phyloP scores from a whole-genome alignment of 2,113 vertebrate genomes.

The Genyomyrus donnyi region DNA sequence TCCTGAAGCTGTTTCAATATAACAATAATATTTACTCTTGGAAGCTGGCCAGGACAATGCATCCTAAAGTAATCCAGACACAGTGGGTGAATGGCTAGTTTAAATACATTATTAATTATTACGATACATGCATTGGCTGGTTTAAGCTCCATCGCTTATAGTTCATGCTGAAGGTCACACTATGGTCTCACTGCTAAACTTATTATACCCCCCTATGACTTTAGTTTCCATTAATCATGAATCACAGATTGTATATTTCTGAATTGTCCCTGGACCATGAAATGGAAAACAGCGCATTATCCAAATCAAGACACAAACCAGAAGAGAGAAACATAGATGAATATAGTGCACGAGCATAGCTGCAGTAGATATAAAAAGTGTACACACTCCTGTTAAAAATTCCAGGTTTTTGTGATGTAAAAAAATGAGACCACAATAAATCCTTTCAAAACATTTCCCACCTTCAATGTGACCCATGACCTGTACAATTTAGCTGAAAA shows the following conservation, averaged over 20 bases:
- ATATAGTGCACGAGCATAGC: not conserved
- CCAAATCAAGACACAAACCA: not conserved
- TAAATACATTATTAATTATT: not conserved
- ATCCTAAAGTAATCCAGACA: not conserved
- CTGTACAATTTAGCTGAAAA: no score
- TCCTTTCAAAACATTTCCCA: no score
- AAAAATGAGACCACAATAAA: no score
- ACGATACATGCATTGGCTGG: not conserved
- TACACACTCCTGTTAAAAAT: no score
- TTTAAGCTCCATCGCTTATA: not conserved
- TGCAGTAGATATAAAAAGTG: no score
- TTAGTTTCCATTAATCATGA: not conserved
- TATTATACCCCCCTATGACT: not conserved
- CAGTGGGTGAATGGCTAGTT: not conserved
- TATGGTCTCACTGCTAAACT: not conserved
- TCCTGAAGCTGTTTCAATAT: not conserved
- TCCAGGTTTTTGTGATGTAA: no score
- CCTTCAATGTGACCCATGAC: no score
- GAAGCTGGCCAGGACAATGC: not conserved
- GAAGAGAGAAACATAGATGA: not conserved
- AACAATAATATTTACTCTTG: constrained; percentile 9
- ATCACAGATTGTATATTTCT: not conserved
- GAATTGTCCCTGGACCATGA: not conserved
- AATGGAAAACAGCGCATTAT: not conserved
- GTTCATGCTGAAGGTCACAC: not conserved